These are phyloP conservation scores for Rhinolophus ferrumequinum DNA, from an alignment of 2,113 vertebrate genomes.

Conservation along the genomic window DNA sequence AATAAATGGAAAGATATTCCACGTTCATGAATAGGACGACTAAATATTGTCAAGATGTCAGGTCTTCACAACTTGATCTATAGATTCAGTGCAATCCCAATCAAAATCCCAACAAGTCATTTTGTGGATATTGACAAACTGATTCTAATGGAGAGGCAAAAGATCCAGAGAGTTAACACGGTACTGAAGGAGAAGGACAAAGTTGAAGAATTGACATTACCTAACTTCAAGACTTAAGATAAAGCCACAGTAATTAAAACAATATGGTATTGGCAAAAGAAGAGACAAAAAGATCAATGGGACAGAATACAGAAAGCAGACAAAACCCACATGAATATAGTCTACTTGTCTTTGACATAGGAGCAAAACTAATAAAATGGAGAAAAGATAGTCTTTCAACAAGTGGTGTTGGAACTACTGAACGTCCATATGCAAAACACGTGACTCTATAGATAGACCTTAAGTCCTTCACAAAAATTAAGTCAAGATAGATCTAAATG, in stretches of 20 bases:
- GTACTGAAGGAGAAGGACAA: background rate
- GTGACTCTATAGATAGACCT: background rate
- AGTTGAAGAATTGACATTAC: background rate
- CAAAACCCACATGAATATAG: background rate
- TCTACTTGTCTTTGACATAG: background rate
- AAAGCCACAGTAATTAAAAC: background rate
- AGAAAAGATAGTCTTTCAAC: background rate
- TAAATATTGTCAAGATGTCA: background rate
- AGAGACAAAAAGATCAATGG: background rate
- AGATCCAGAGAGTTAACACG: background rate
- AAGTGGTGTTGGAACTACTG: background rate
- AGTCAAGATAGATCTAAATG: background rate
- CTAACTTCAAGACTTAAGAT: background rate
- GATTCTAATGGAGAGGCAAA: background rate
- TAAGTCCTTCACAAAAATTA: background rate
- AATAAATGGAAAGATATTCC: background rate
- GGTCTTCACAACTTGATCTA: background rate
- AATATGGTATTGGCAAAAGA: background rate
- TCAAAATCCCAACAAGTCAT: background rate
- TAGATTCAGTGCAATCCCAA: background rate
- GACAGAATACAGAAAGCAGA: background rate
- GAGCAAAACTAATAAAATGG: background rate
- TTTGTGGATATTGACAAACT: background rate
- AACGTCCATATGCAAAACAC: background rate
- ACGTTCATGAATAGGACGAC: background rate